phyloP scores from a whole-genome alignment of 2,888 invertebrate genomes.

The Chromoteleia sp. region DNA sequence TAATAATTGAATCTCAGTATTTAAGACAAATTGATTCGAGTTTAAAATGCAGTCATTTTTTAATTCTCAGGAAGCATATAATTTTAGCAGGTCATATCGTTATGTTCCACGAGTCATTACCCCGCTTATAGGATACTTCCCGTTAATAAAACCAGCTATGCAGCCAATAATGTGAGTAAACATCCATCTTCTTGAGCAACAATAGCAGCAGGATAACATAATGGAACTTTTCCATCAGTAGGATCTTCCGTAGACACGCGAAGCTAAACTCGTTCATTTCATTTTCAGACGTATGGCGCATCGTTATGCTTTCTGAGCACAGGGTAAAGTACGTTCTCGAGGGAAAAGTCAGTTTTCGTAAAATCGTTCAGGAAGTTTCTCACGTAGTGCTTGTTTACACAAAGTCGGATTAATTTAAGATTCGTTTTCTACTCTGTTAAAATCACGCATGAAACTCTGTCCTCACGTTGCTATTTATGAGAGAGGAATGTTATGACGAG shows the following conservation, averaged over 20 bases:
- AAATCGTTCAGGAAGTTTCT: constrained; percentile 48
- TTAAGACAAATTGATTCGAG: background rate
- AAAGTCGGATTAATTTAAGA: constrained; percentile 46
- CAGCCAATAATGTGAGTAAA: constrained; percentile 60
- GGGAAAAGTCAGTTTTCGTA: constrained; percentile 61
- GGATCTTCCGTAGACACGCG: constrained; percentile 63
- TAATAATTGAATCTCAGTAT: background rate
- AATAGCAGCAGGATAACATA: constrained; percentile 65
- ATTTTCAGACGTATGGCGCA: constrained; percentile 53
- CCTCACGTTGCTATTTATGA: constrained; percentile 13
- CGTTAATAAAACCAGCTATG: constrained; percentile 17
- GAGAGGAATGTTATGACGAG: background rate
- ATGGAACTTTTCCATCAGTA: constrained; percentile 69
- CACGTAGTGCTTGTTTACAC: constrained; percentile 29
- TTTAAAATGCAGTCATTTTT: background rate
- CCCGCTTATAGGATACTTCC: constrained; percentile 26
- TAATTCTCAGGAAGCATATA: background rate
- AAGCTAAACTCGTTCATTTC: constrained; percentile 66
- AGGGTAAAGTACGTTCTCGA: constrained; percentile 45
- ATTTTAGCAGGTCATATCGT: constrained; percentile 34
- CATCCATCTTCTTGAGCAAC: constrained; percentile 65
- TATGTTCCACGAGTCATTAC: constrained; percentile 51
- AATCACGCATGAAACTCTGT: constrained; percentile 30
- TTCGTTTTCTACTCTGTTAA: constrained; percentile 16
- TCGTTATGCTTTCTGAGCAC: constrained; percentile 36